phyloP scores from a whole-genome alignment of 2,797 vertebrate species.

The Hemibagrus guttatus region DNA sequence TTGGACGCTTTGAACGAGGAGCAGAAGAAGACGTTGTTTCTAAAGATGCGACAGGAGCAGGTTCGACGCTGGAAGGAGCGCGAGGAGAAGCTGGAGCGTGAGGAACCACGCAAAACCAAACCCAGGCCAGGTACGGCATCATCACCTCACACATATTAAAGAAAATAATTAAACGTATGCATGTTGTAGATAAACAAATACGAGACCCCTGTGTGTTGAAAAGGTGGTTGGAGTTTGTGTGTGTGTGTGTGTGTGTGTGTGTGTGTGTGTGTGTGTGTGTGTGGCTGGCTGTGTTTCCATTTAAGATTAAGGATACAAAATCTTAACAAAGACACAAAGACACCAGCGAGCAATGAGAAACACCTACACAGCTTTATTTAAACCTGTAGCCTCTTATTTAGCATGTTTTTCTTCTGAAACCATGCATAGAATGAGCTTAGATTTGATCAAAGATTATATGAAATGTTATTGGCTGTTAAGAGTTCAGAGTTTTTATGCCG shows the following conservation, averaged over 20 bases:
- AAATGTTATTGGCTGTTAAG: not conserved
- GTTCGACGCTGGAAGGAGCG: slow-evolving; percentile 63
- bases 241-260: not conserved
- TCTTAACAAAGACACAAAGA: too few relatives aligned
- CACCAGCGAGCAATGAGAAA: not conserved
- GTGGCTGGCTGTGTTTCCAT: not conserved
- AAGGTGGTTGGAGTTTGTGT: not conserved
- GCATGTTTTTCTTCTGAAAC: not conserved
- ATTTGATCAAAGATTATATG: not conserved
- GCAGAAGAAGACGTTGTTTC: slow-evolving; percentile 63
- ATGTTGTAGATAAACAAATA: not conserved
- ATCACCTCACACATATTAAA: not conserved
- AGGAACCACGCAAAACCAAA: slow-evolving; percentile 48
- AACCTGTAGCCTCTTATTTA: not conserved
- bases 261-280: not conserved
- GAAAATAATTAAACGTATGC: not conserved
- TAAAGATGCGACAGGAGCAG: slow-evolving; percentile 65
- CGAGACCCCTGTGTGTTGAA: not conserved
- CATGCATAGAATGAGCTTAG: not conserved
- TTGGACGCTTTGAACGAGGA: slow-evolving; percentile 62
- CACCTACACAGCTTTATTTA: not conserved
- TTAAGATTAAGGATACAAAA: not conserved
- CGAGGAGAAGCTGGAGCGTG: slow-evolving; percentile 56
- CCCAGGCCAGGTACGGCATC: slow-evolving; percentile 47
- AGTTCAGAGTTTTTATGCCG: too few relatives aligned